Evolutionary conservation across 2,113 vertebrate species (phyloP).

Genomic region (Anguilla japonica): DNA sequence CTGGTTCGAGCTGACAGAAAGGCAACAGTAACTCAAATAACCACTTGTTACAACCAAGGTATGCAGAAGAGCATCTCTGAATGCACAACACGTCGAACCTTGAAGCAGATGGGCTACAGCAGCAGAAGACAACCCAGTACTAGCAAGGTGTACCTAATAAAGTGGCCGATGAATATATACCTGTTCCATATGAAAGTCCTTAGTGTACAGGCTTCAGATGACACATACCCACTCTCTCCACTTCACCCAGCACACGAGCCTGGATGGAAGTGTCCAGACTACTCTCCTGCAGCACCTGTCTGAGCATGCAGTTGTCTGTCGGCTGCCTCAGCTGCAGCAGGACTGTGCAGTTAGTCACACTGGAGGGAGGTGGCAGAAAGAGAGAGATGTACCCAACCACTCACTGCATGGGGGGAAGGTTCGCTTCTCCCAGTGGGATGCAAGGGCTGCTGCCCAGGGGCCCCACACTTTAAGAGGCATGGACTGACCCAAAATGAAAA

Average conservation of each 20-base stretch:
- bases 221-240: slow-evolving; percentile 63
- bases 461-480: background rate
- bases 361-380: slow-evolving; percentile 27
- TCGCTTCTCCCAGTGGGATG: background rate
- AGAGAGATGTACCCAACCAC: background rate
- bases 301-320: slow-evolving; percentile 43
- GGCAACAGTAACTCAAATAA: too few species aligned
- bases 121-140: too few species aligned
- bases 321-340: slow-evolving; percentile 48
- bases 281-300: slow-evolving; percentile 39
- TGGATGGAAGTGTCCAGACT: background rate
- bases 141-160: too few species aligned
- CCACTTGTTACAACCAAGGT: background rate
- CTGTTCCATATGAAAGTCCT: too few species aligned
- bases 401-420: background rate
- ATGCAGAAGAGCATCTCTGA: background rate
- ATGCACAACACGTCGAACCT: too few species aligned
- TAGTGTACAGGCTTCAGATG: background rate
- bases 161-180: too few species aligned
- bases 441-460: too few species aligned
- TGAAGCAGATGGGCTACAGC: too few species aligned
- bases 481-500: too few species aligned
- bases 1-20: too few species aligned
- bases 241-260: slow-evolving; percentile 34
- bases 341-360: slow-evolving; percentile 50